Conservation (phyloP, 2,113 vertebrate species). For the Alces alces region DNA sequence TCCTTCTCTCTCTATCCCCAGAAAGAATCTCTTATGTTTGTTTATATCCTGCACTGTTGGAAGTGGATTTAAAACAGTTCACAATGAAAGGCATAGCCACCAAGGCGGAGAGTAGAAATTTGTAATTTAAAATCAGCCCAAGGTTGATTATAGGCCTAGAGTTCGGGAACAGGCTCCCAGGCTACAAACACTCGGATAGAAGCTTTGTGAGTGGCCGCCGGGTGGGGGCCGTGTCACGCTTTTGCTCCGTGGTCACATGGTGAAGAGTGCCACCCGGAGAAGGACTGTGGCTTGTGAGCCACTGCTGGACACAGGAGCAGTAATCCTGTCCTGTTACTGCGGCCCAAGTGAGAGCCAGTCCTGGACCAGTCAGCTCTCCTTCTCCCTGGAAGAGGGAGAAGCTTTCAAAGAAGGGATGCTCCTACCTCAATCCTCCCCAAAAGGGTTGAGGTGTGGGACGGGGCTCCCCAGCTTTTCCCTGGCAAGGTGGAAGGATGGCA, state of each 20-base stretch:
- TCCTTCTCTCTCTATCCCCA: background rate
- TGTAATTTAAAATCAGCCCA: background rate
- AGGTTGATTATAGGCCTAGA: background rate
- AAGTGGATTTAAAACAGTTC: background rate
- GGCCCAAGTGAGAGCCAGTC: background rate
- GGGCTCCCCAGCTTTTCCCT: no score
- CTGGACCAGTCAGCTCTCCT: background rate
- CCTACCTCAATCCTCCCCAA: no score
- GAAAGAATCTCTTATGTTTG: background rate
- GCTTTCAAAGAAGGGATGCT: background rate
- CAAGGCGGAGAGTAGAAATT: background rate
- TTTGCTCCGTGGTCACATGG: rapidly evolving
- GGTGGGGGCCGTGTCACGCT: background rate
- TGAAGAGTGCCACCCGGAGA: background rate
- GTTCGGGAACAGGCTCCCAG: rapidly evolving
- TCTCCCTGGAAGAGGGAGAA: background rate
- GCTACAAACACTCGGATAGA: rapidly evolving
- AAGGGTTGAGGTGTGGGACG: background rate
- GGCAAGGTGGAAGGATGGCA: rapidly evolving
- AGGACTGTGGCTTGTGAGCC: rapidly evolving
- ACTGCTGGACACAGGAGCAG: background rate
- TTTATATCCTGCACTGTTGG: background rate
- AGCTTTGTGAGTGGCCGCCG: rapidly evolving
- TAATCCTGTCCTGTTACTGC: background rate
- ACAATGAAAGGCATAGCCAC: rapidly evolving